phyloP scores from a whole-genome alignment of 2,113 vertebrate genomes.

The Pyrgilauda ruficollis region DNA sequence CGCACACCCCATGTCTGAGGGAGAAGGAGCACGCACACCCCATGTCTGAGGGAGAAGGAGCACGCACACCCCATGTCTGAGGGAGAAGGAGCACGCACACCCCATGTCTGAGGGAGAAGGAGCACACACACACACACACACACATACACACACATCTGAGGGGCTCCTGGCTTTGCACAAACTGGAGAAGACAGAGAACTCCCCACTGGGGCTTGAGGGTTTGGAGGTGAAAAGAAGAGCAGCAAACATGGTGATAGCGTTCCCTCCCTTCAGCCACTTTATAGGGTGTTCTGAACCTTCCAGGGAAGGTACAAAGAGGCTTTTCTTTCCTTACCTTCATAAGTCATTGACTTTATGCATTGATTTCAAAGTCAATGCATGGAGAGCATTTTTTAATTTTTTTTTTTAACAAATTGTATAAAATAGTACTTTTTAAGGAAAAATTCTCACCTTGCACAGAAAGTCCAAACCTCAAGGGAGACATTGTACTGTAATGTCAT shows the following conservation, averaged over 20 bases:
- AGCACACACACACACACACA: no score
- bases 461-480: background rate
- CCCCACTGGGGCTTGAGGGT: background rate
- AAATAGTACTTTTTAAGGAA: background rate
- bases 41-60: background rate
- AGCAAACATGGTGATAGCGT: rapidly evolving
- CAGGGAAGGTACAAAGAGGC: background rate
- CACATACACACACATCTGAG: background rate
- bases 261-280: background rate
- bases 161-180: background rate
- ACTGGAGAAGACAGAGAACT: background rate
- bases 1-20: background rate
- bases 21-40: no score
- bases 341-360: background rate
- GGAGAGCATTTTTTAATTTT: background rate
- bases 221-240: background rate
- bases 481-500: rapidly evolving
- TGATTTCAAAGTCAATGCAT: background rate
- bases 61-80: background rate
- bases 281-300: rapidly evolving
- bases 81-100: no score
- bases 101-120: no score
- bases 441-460: background rate
- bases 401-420: background rate
- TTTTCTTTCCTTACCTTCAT: background rate